phyloP scores from a whole-genome alignment of 2,113 vertebrate genomes.

The Hyla sarda region DNA sequence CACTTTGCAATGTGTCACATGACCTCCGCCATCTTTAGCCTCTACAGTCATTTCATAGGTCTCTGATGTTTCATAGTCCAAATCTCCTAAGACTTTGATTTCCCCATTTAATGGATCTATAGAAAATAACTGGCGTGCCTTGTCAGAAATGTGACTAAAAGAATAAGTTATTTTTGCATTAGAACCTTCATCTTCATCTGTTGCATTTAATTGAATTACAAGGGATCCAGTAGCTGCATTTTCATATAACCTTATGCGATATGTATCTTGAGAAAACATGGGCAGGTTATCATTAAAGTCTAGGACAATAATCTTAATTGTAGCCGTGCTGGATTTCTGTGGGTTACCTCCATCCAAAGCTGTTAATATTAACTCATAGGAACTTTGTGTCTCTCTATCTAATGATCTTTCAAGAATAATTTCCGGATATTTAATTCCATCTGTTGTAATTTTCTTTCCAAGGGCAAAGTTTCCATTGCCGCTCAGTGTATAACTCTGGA shows the following conservation, averaged over 20 bases:
- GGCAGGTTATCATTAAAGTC: slow-evolving; percentile 68
- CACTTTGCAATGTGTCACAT: slow-evolving; percentile 70
- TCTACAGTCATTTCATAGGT: slow-evolving; percentile 71
- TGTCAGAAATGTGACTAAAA: slow-evolving; percentile 65
- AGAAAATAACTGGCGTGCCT: slow-evolving; percentile 65
- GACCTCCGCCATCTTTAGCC: slow-evolving; percentile 71
- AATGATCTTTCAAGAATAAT: slow-evolving; percentile 69
- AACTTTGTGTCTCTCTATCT: slow-evolving; percentile 67
- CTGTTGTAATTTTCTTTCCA: slow-evolving; percentile 58
- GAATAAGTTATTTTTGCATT: slow-evolving; percentile 69
- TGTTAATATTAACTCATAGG: slow-evolving; percentile 63
- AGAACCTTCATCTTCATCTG: slow-evolving; percentile 70
- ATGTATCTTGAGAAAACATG: slow-evolving; percentile 67
- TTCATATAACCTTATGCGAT: slow-evolving; percentile 65
- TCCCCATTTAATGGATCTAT: slow-evolving; percentile 67
- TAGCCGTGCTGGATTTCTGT: slow-evolving; percentile 65
- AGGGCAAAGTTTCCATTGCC: slow-evolving; percentile 67
- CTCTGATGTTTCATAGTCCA: slow-evolving; percentile 72
- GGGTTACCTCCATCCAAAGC: slow-evolving; percentile 70
- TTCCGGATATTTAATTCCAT: slow-evolving; percentile 65
- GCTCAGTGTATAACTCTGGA: slow-evolving; percentile 61
- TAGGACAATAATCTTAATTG: slow-evolving; percentile 67
- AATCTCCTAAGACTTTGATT: slow-evolving; percentile 64
- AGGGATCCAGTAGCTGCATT: slow-evolving; percentile 64
- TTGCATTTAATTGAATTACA: slow-evolving; percentile 65